Evolutionary conservation across 2,888 invertebrate species (phyloP), one percentile per base, ranked within the genome.

Genomic region (Orchesellides sinensis): DNA sequence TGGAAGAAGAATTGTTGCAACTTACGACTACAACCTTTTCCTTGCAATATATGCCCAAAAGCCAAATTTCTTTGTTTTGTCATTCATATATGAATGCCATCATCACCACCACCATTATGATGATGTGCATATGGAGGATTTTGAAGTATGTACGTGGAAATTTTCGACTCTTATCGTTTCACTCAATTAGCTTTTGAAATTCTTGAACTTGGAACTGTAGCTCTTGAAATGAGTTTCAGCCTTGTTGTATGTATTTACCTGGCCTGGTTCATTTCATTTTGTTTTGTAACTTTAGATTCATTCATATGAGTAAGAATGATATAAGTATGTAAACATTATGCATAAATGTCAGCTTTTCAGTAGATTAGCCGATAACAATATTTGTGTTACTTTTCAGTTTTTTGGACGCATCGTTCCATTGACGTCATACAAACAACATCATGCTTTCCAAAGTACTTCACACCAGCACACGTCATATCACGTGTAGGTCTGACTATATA

Each of bases 381-480:
- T 63, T 63, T 63, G 63, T 63, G 29, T 63, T 14, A 35, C 63
- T 63, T 59, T 52, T 2, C 21, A 17, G 17, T 10, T 32, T 63
- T 21, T 63, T 63, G 63, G 63, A 63, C 29, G 10, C 32, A 32
- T 63, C 63, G 35, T 35, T 29, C 35, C 32, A 63, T 63, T 63
- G 63, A 63, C 63, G 63, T 63, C 63, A 63, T 63, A 32, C 29
- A 19, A 2, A 40, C 32, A 10, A 32, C 63, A 63, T 63, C 63
- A 32, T 63, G 25, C 10, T 10, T 32, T 32, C 32, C 29, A 27
- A 63, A 63, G 19, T 21, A 63, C 63, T 63, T 63, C 17, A 63
- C 35, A 32, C 63, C 23, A 23, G 17, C 63, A 32, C 63, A 25
- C 63, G 63, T 63, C 63, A 63, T 63, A 63, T 63, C 63, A 63